Evolutionary conservation across 2,113 vertebrate species (phyloP), one percentile per base, ranked within the genome.

Genomic region (Malurus alboscapulatus): DNA sequence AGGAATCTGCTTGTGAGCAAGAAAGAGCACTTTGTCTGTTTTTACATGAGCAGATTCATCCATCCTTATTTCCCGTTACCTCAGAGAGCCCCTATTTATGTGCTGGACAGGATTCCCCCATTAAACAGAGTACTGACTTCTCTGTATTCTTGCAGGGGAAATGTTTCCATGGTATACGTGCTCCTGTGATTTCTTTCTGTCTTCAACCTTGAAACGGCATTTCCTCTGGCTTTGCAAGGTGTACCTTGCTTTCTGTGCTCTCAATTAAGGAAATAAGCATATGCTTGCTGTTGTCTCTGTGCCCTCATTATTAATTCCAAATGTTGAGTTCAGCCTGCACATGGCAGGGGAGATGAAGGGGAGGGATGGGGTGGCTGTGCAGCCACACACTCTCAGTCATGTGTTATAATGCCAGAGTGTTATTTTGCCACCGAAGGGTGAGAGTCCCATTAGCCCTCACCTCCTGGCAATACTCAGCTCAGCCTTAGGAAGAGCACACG

Each of bases 251-350:
- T 90, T 92, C 66, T 71, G 40, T 36, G 38, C 71, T 83, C 67
- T 83, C 68, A 71, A 6, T 92, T 85, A 83, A 91, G 63, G 42
- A 36, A 90, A 85, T 83, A 91, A 86, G 40, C 84, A 67, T 62
- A 62, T 66, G 72, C 48, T 91, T 77, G 55, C 67, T 92, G 87
- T 86, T 78, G 78, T 73, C 75, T 87, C 72, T 77, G 59, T 40
- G 30, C 71, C 48, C 55, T 92, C 34, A 10, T 89, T 93, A 68
- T 84, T 83, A 82, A 88, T 88, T 92, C 81, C 66, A 72, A 92
- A 65, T 40, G 32, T 36, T 66, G 45, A 90, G 54, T 83, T 47
- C 17, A 15, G 24, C 25, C 47, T 80, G 2, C 12, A 5, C 3
- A 2, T 58, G 44, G 38, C 58, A 73, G 44, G 48, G 61, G 59